Base-by-base conservation (phyloP, 2,113 vertebrate genomes). In the Xiphias gladius region DNA sequence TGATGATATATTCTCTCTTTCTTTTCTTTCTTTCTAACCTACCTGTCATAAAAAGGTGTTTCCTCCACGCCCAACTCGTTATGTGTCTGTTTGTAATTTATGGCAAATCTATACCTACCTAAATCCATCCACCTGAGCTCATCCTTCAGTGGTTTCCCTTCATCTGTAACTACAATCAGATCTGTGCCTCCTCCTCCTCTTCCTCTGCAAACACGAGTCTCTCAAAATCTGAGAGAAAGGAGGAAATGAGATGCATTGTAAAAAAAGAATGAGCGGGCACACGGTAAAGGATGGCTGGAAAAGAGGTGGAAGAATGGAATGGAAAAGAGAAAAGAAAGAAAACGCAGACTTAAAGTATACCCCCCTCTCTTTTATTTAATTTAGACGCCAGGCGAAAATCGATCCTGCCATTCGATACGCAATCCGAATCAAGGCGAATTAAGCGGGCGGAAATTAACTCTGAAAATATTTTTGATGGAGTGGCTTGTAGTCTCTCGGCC, bases 381-480 rank as follows among this genome's bases (percentile, higher is more conserved):
- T 97, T 97, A 96, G 96, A 96, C 96, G 96, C 96, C 95, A 96
- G 95, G 96, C 95, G 96, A 96, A 96, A 97, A 97, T 97, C 96
- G 96, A 97, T 97, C 95, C 96, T 96, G 96, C 96, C 96, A 97
- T 96, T 96, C 96, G 96, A 97, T 97, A 96, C 96, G 95, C 96
- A 97, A 97, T 97, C 96, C 95, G 96, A 97, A 96, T 96, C 96
- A 96, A 96, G 96, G 96, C 96, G 96, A 96, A 97, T 97, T 97
- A 97, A 97, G 96, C 96, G 96, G 95, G 96, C 94, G 96, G 96
- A 97, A 97, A 97, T 97, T 97, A 97, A 97, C 96, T 97, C 96
- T 96, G 96, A 97, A 97, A 97, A 97, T 97, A 96, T 97, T 97
- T 97, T 96, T 97, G 96, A 97, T 97, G 96, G 96, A 97, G 96